Percentiles rank a stretch among this genome's conserved stretches.
Conservation (phyloP, 30 jellyfish, hydroid and myxozoan genomes). For the Chironex yamaguchii region DNA sequence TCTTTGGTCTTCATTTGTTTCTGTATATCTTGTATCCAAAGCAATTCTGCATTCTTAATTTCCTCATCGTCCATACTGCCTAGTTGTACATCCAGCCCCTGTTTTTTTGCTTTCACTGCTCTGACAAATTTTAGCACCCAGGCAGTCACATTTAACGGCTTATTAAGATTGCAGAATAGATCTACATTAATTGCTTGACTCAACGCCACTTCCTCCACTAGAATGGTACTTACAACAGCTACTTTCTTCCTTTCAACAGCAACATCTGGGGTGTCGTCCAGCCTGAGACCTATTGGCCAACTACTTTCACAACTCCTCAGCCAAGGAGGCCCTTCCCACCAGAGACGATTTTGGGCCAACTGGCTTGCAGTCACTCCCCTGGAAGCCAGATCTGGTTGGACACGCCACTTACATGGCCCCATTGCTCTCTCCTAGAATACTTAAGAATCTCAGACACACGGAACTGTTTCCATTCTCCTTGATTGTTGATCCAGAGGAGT, state of each 20-base stretch:
- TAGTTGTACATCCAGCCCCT: background rate
- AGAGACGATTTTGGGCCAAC: background rate
- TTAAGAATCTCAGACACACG: conserved; percentile 35
- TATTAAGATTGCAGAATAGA: background rate
- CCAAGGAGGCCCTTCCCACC: conserved; percentile 6
- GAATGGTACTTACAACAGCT: background rate
- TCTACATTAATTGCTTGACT: background rate
- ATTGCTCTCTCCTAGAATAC: background rate
- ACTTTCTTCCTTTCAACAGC: background rate
- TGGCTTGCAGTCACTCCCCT: conserved; percentile 18
- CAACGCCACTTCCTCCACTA: background rate
- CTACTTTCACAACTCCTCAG: background rate
- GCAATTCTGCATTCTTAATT: background rate
- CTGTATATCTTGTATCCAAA: conserved; percentile 8
- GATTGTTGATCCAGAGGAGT: conserved; percentile 30
- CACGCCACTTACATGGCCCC: conserved; percentile 37
- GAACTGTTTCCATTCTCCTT: conserved; percentile 42
- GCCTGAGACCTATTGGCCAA: background rate
- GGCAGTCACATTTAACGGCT: background rate
- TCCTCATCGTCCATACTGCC: background rate
- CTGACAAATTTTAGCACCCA: conserved; percentile 1
- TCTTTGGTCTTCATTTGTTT: background rate
- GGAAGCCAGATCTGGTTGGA: conserved; percentile 29
- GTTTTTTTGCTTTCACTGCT: background rate
- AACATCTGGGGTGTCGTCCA: background rate